These are phyloP conservation scores for Nycteola revayana DNA, from an alignment of 2,888 invertebrate species.

Conservation along the genomic window DNA sequence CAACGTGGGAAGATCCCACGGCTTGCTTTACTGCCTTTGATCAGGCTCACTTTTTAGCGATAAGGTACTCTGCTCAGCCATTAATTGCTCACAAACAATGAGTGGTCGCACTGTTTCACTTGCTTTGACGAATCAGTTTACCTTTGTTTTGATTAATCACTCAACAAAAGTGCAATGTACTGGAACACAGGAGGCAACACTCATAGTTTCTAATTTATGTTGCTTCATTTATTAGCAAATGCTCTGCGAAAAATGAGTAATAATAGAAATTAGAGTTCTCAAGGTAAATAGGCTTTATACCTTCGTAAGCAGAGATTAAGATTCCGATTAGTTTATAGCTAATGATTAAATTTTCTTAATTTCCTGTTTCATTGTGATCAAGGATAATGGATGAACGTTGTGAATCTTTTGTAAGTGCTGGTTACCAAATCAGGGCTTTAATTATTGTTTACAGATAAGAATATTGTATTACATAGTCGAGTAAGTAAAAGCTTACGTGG, in stretches of 20 bases:
- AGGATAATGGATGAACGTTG: constrained; percentile 32
- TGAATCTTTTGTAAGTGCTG: constrained; percentile 13
- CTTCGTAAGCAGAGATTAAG: constrained; percentile 54
- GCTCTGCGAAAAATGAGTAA: constrained; percentile 50
- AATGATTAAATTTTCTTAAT: constrained; percentile 57
- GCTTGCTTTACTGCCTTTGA: constrained; percentile 45
- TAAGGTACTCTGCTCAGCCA: constrained; percentile 47
- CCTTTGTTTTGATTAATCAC: constrained; percentile 42
- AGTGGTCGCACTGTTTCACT: constrained; percentile 44
- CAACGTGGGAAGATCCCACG: constrained; percentile 74
- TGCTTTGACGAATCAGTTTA: constrained; percentile 39
- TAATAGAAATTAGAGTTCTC: constrained; percentile 64
- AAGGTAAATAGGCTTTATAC: constrained; percentile 63
- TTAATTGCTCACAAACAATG: constrained; percentile 45
- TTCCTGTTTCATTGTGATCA: constrained; percentile 45
- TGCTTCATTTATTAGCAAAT: constrained; percentile 58
- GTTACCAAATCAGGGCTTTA: no score
- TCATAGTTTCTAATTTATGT: constrained; percentile 32
- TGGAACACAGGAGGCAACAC: constrained; percentile 34
- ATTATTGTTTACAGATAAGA: no score
- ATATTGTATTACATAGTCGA: no score
- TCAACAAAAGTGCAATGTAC: constrained; percentile 43
- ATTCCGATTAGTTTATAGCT: constrained; percentile 55
- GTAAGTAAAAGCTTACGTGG: constrained; percentile 5
- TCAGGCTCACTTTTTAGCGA: constrained; percentile 61